These are phyloP conservation scores for Hipparchia semele DNA, from an alignment of 2,888 invertebrate species.

Conservation along the genomic window DNA sequence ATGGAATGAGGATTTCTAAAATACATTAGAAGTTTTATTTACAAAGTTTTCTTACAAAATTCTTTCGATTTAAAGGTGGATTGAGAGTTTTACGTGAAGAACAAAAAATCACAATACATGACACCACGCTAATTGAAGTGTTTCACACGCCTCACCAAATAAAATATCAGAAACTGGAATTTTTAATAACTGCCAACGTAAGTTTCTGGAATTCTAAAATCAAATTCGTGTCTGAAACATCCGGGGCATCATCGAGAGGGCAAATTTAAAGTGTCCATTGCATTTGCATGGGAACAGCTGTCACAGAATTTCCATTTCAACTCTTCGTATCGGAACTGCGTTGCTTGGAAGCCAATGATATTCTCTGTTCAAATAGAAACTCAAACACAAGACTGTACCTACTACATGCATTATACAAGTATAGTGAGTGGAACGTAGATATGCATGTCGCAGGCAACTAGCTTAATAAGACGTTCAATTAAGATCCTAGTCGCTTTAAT, in stretches of 20 bases:
- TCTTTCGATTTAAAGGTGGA: too few relatives aligned
- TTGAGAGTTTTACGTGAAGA: too few relatives aligned
- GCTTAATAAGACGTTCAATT: too few relatives aligned
- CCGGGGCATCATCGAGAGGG: constrained; percentile 46
- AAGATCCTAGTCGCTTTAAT: too few relatives aligned
- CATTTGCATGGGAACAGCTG: constrained; percentile 63
- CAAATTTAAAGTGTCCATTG: constrained; percentile 58
- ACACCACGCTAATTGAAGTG: too few relatives aligned
- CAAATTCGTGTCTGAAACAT: constrained; percentile 30
- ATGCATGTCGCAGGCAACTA: too few relatives aligned
- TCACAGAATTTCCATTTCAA: constrained; percentile 53
- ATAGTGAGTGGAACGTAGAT: too few relatives aligned
- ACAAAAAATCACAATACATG: too few relatives aligned
- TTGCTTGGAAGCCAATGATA: constrained; percentile 51
- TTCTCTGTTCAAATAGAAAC: background rate
- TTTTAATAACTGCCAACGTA: constrained; percentile 13
- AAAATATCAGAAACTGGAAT: constrained; percentile 8
- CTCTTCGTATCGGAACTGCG: constrained; percentile 48
- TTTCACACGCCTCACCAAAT: background rate
- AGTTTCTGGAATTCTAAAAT: constrained; percentile 15
- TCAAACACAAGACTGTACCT: background rate
- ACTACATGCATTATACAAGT: too few relatives aligned
- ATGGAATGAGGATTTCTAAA: too few relatives aligned
- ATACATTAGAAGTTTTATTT: too few relatives aligned
- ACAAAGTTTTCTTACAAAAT: too few relatives aligned